phyloP scores from a whole-genome alignment of 2,113 vertebrate species.

The Athene noctua region DNA sequence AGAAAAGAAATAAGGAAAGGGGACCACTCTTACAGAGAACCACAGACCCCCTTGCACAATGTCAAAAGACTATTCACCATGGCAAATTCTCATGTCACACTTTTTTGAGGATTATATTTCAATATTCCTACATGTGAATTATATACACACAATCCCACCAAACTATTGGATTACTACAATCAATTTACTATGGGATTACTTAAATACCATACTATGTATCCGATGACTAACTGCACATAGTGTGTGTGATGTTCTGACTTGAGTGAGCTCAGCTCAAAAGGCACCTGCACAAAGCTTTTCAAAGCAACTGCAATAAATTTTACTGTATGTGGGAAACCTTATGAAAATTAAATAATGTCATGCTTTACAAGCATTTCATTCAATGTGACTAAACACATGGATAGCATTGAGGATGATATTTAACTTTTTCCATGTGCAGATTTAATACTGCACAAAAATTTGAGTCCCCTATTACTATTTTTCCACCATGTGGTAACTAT shows the following conservation, averaged over 20 bases:
- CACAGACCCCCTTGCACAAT: neutral
- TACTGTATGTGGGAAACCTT: slow-evolving; percentile 75
- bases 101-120: slow-evolving; percentile 53
- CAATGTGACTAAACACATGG: slow-evolving; percentile 75
- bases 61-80: slow-evolving; percentile 12
- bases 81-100: slow-evolving; percentile 24
- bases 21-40: neutral
- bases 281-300: slow-evolving; percentile 73
- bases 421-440: slow-evolving; percentile 77
- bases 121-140: slow-evolving; percentile 28
- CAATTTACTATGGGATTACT: slow-evolving; percentile 33
- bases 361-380: slow-evolving; percentile 75
- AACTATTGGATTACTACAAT: slow-evolving; percentile 44
- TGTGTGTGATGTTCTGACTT: slow-evolving; percentile 48
- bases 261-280: slow-evolving; percentile 60
- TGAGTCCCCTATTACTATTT: slow-evolving; percentile 74
- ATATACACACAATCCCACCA: slow-evolving; percentile 27
- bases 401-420: slow-evolving; percentile 73
- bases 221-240: slow-evolving; percentile 53
- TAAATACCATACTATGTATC: slow-evolving; percentile 3
- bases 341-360: slow-evolving; percentile 79
- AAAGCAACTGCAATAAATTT: slow-evolving; percentile 74
- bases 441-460: slow-evolving; percentile 71
- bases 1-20: slow-evolving; percentile 22
- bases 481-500: slow-evolving; percentile 80